These are phyloP conservation scores for Indicator maculatus DNA, from an alignment of 2,113 vertebrate genomes.

Conservation along the genomic window DNA sequence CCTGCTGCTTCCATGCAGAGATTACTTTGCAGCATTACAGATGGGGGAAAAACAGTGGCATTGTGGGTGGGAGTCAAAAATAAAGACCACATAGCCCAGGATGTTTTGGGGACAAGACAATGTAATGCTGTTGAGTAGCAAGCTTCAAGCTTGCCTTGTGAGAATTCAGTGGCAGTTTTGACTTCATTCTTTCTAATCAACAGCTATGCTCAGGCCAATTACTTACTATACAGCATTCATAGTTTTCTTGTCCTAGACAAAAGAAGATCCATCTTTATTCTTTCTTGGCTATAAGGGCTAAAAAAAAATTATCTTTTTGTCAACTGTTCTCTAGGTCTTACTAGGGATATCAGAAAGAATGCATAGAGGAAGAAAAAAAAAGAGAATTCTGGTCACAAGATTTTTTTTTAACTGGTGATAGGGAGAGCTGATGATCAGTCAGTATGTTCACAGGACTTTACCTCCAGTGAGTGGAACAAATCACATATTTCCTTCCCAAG, in stretches of 20 bases:
- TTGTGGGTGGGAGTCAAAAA: neutral
- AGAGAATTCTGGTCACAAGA: neutral
- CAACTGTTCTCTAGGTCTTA: neutral
- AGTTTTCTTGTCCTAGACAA: neutral
- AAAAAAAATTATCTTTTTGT: conserved; percentile 23
- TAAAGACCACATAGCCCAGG: neutral
- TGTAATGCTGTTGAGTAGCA: neutral
- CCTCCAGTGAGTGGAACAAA: neutral
- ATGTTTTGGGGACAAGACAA: neutral
- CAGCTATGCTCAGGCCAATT: neutral
- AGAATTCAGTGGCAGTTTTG: neutral
- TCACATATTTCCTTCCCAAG: neutral
- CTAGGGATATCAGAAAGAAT: neutral
- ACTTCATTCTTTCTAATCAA: neutral
- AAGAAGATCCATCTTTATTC: neutral
- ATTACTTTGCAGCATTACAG: neutral
- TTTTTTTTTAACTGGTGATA: neutral
- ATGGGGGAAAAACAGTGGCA: neutral
- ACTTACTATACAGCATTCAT: neutral
- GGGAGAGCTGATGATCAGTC: neutral
- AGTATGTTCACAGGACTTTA: neutral
- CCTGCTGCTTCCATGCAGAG: neutral
- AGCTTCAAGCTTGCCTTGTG: neutral
- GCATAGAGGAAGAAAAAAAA: neutral
- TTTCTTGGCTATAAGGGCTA: neutral